Base-by-base conservation (phyloP, 92 coral and sea anemone species). In the Bergia sp. region DNA sequence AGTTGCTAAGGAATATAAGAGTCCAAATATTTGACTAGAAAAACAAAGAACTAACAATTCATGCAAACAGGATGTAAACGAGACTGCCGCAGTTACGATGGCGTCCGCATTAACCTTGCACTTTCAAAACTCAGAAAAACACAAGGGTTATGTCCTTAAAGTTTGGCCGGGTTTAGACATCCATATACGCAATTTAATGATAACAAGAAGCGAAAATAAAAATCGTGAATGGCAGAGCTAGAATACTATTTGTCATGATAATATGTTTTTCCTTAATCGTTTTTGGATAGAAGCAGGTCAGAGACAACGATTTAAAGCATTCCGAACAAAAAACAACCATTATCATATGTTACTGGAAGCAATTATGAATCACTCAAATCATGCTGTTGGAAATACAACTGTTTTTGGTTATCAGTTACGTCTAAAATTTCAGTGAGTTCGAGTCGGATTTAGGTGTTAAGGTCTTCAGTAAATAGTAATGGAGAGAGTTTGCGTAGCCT, bases 41-140 rank as follows among this genome's bases (percentile, higher is more conserved):
- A 45, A 77, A 77, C 81, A 77, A 77, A 77, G 81, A 44, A 44
- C 81, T 29, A 75, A 76, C 80, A 76, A 43, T 76, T 42, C 80
- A 43, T 37, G 53, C 15, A 76, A 76, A 76, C 80, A 42, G 55
- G 50, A 76, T 76, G 80, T 76, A 76, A 76, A 23, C 42, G 80
- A 76, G 49, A 41, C 37, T 44, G 80, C 50, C 36, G 80, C 6
- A 76, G 37, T n/a, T 2, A 41, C 13, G 38, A 79, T 21, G 0
- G 16, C 13, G 37, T 23, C 15, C 10, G 20, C 40, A 10, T 18
- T n/a, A 29, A 23, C 16, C 11, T 37, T 79, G 64, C 29, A 7
- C 41, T n/a, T 79, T 36, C 36, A 5, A 49, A 23, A 49, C 43
- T 49, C 18, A 16, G 29, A 79, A 79, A 21, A 61, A 4, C 69